A percentile compares a stretch with the other conserved stretches of the same genome.
Conservation (phyloP, 1,140 invertebrate species). For the Neotoxoptera formosana region DNA sequence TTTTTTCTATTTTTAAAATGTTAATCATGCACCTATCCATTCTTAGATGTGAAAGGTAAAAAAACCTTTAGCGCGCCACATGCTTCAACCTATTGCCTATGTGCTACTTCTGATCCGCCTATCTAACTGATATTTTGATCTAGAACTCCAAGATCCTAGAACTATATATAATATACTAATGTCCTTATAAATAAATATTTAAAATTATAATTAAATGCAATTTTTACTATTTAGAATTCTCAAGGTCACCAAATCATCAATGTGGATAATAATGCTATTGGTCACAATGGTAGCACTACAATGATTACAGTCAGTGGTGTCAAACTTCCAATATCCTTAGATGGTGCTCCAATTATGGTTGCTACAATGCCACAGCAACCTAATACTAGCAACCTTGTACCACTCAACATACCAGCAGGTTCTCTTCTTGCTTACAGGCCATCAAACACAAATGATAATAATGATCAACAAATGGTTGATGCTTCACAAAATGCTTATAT, state of each 20-base stretch:
- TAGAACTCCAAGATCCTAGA: no score
- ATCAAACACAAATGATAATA: slow-evolving; percentile 41
- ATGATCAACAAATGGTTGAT: slow-evolving; percentile 39
- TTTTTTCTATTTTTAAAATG: no score
- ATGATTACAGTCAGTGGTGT: slow-evolving; percentile 54
- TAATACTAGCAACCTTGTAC: slow-evolving; percentile 12
- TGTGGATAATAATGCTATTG: slow-evolving; percentile 35
- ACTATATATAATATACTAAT: no score
- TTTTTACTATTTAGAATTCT: slow-evolving; percentile 31
- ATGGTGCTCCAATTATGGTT: slow-evolving; percentile 47
- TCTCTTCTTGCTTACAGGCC: slow-evolving; percentile 28
- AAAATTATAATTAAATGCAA: neutral
- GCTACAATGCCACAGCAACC: slow-evolving; percentile 26
- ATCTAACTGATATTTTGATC: no score
- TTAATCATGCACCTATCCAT: no score
- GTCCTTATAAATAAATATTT: no score
- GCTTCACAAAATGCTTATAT: slow-evolving; percentile 17
- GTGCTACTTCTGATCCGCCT: no score
- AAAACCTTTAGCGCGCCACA: no score
- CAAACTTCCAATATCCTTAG: slow-evolving; percentile 53
- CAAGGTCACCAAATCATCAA: slow-evolving; percentile 42
- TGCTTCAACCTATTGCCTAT: no score
- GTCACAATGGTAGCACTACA: slow-evolving; percentile 26
- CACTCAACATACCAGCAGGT: neutral
- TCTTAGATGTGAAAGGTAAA: no score